Percentiles rank a stretch among this genome's conserved stretches.
These are phyloP conservation scores for Anas capensis DNA, from an alignment of 2,797 vertebrate genomes.

Conservation along the genomic window DNA sequence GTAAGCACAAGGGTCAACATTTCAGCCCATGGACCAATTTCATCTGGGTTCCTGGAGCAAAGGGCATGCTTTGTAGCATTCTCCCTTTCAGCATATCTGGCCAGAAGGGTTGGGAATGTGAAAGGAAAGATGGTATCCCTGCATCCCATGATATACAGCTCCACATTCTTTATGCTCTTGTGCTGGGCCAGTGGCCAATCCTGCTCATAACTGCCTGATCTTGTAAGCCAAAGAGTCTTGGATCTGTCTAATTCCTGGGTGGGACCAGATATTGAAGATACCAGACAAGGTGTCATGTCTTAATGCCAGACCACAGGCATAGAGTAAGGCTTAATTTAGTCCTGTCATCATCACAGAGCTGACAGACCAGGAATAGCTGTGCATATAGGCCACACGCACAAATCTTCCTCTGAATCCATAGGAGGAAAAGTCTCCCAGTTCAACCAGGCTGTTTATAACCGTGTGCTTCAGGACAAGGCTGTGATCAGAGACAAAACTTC, in stretches of 20 bases:
- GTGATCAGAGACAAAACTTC: not conserved
- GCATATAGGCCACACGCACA: not conserved
- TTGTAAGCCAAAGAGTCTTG: constrained; percentile 24
- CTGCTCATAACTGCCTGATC: not conserved
- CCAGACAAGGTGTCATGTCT: constrained; percentile 41
- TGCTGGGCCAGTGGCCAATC: constrained; percentile 18
- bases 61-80: not conserved
- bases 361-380: constrained; percentile 24
- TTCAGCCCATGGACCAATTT: not conserved
- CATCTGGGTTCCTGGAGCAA: not conserved
- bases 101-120: not conserved
- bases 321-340: constrained; percentile 34
- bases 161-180: not conserved
- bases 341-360: not conserved
- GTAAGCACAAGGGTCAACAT: not conserved
- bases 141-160: not conserved
- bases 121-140: not conserved
- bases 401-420: constrained; percentile 19
- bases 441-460: not conserved
- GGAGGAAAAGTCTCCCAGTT: not conserved
- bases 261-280: constrained; percentile 48
- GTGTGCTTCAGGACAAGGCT: not conserved
- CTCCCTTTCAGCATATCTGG: not conserved
- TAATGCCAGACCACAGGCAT: constrained; percentile 43
- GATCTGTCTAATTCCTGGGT: constrained; percentile 29